These are phyloP conservation scores for Anoplius nigerrimus DNA, from an alignment of 2,888 invertebrate species.

Conservation along the genomic window DNA sequence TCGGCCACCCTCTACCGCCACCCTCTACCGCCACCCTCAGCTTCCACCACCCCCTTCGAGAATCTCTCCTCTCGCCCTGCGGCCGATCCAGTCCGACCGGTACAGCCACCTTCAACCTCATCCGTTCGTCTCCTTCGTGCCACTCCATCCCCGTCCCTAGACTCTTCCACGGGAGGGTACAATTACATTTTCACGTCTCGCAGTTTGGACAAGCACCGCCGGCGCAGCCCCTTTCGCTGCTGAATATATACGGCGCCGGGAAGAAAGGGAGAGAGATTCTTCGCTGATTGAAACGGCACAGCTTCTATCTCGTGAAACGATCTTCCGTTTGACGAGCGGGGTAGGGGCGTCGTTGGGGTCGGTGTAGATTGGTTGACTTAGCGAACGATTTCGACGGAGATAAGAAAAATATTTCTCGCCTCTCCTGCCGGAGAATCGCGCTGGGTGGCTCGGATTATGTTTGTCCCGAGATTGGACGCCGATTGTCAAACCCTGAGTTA, in stretches of 20 bases:
- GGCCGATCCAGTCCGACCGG: constrained; percentile 6
- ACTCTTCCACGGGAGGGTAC: constrained; percentile 29
- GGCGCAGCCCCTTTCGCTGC: constrained; percentile 28
- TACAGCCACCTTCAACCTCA: constrained; percentile 1
- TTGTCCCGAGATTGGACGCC: too few species aligned
- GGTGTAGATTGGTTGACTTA: too few species aligned
- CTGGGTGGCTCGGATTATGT: too few species aligned
- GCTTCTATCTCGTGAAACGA: constrained; percentile 51
- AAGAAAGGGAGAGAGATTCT: constrained; percentile 37
- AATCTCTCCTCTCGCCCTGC: neutral
- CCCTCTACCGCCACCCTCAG: too few species aligned
- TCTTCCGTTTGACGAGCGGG: constrained; percentile 39
- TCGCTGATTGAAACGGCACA: constrained; percentile 40
- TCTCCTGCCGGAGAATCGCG: too few species aligned
- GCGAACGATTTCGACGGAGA: too few species aligned
- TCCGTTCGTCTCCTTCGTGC: constrained; percentile 1
- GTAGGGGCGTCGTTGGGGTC: too few species aligned
- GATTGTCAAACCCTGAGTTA: too few species aligned
- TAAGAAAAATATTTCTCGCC: too few species aligned
- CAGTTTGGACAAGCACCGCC: constrained; percentile 31
- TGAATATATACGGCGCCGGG: constrained; percentile 31
- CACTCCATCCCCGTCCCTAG: constrained; percentile 25
- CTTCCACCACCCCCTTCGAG: constrained; percentile 8
- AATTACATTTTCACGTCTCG: constrained; percentile 55
- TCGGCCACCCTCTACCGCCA: constrained; percentile 34